These are phyloP conservation scores for Catocala nupta DNA, from an alignment of 2,888 invertebrate genomes.

Conservation along the genomic window DNA sequence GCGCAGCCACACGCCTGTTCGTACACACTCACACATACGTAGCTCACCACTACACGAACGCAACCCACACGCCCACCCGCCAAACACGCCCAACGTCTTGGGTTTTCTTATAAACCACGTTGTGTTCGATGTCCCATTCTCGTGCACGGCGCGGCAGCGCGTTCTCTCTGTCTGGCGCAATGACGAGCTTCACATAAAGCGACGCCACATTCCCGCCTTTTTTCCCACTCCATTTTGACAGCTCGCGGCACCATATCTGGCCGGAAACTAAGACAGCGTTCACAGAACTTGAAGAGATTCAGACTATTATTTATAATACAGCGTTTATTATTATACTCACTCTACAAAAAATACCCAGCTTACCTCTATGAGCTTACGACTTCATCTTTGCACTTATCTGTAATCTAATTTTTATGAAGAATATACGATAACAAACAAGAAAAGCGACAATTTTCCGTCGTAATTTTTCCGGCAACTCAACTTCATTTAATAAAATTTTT, in stretches of 20 bases:
- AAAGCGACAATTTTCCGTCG: too few relatives aligned
- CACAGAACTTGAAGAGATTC: conserved; percentile 62
- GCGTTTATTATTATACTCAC: too few relatives aligned
- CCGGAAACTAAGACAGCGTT: conserved; percentile 83
- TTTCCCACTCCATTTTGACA: conserved; percentile 88
- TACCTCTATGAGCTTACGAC: too few relatives aligned
- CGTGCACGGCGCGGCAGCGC: conserved; percentile 46
- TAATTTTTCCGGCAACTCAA: too few relatives aligned
- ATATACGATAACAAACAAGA: too few relatives aligned
- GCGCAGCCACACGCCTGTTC: conserved; percentile 68
- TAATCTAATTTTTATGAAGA: too few relatives aligned
- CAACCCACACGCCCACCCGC: conserved; percentile 86
- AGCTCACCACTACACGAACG: conserved; percentile 71
- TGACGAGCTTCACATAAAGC: conserved; percentile 87
- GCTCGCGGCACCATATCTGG: conserved; percentile 88
- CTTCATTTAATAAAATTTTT: too few relatives aligned
- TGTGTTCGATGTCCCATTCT: conserved; percentile 80
- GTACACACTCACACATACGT: conserved; percentile 62
- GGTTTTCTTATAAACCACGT: conserved; percentile 88
- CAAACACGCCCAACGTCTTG: conserved; percentile 88
- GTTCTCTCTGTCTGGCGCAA: conserved; percentile 77
- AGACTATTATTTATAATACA: not conserved
- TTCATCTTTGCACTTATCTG: too few relatives aligned
- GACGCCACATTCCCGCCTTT: conserved; percentile 88
- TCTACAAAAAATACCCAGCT: too few relatives aligned